Evolutionary conservation across 2,888 invertebrate genomes (phyloP), one percentile per base, ranked within the genome.

Genomic region (Drepana falcataria): DNA sequence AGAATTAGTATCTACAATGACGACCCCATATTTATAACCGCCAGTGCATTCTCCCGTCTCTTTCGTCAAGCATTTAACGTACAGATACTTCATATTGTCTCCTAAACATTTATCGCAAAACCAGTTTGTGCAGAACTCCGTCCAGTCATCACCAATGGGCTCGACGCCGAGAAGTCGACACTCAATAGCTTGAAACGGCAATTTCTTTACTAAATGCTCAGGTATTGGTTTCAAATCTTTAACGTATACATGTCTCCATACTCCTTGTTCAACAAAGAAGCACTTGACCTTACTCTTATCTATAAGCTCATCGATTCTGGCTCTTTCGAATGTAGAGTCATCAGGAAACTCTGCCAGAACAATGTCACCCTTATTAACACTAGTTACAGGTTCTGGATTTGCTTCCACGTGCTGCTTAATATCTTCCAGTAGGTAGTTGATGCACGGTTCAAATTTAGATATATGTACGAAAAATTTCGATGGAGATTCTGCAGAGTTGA

Each of bases 111-210:
- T 83, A 41, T 92, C 83, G 53, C 80, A 90, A 35, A 94, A 77
- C 75, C 91, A 86, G 66, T 93, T 91, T 0, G 81, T 91, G 2
- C 89, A 88, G 49, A 91, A 91, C 40, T 90, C 90, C 0, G 86
- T 77, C 93, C 94, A 94, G 2, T 77, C 70, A 2, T 87, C 76
- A 1, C 83, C 81, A 0, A 75, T 67, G 0, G 93, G 92, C 59
- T 75, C 65, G 0, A 94, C 68, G 35, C 93, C 93, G n/a, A 90
- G 70, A 51, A 94, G 73, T 49, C 88, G 75, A 74, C 94, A 94
- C 75, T 93, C 93, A 47, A 94, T 93, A 2, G 93, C 93, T 89
- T 93, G 92, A 62, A 94, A 94, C 0, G 94, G 94, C 57, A 94
- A 70, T 66, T 85, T 85, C 2, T 73, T 78, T 35, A 93, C 83